Conservation (phyloP, 2,797 vertebrate genomes). For the Otus scops region DNA sequence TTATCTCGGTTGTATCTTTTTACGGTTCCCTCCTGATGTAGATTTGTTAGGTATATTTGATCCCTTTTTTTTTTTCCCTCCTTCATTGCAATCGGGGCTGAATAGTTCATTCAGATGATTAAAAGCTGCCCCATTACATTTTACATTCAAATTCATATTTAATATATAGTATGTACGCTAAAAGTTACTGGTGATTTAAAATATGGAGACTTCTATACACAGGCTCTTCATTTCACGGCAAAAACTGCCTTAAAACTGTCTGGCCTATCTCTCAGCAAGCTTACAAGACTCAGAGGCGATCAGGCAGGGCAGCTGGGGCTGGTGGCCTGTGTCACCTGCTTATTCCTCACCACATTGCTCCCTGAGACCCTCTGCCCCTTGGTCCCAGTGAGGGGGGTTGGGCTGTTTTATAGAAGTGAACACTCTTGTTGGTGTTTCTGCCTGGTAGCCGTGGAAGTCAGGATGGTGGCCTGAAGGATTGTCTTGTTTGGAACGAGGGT, state of each 20-base stretch:
- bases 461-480: background rate
- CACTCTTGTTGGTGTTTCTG: background rate
- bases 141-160: background rate
- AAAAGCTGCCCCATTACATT: background rate
- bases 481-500: background rate
- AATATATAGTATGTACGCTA: background rate
- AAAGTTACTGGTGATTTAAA: background rate
- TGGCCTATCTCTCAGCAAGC: background rate
- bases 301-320: background rate
- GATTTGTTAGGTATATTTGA: conserved; percentile 1
- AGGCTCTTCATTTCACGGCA: background rate
- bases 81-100: rapidly evolving
- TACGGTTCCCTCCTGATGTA: background rate
- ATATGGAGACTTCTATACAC: rapidly evolving
- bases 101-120: background rate
- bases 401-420: rapidly evolving
- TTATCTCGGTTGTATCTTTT: conserved; percentile 46
- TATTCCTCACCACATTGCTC: background rate
- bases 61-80: background rate
- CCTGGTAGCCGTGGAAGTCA: background rate
- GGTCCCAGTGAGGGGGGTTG: rapidly evolving
- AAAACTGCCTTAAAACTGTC: background rate
- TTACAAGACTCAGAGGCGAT: rapidly evolving
- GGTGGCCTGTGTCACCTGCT: background rate
- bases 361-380: background rate